Conservation (phyloP, 1,140 invertebrate genomes). For the Panagrolaimus sp. region DNA sequence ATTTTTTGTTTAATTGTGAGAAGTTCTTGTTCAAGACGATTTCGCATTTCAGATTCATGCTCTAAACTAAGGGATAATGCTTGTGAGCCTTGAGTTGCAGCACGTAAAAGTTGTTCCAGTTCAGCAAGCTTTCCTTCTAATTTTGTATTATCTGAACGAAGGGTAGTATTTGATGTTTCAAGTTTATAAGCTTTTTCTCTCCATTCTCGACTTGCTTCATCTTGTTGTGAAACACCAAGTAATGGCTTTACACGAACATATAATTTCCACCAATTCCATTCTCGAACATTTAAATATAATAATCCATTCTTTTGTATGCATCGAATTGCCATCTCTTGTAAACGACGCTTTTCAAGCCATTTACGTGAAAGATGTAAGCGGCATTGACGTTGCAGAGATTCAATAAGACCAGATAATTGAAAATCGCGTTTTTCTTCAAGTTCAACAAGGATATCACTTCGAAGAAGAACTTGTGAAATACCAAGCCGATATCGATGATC, state of each 20-base stretch:
- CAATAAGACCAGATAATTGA: conserved; percentile 45
- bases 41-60: conserved; percentile 20
- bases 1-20: conserved; percentile 28
- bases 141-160: conserved; percentile 14
- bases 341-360: conserved; percentile 42
- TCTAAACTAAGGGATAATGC: conserved; percentile 24
- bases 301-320: conserved; percentile 43
- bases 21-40: conserved; percentile 32
- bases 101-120: conserved; percentile 29
- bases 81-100: conserved; percentile 31
- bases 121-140: conserved; percentile 25
- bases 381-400: conserved; percentile 34
- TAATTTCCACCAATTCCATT: conserved; percentile 48
- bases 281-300: conserved; percentile 34
- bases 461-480: conserved; percentile 86
- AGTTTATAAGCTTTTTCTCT: conserved; percentile 20
- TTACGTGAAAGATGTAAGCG: conserved; percentile 28
- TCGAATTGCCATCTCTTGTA: conserved; percentile 43
- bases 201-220: conserved; percentile 21
- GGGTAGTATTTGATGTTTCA: conserved; percentile 24
- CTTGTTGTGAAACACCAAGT: conserved; percentile 30
- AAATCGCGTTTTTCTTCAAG: conserved; percentile 65
- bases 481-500: conserved; percentile 78
- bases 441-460: conserved; percentile 75
- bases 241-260: conserved; percentile 37